Conservation (phyloP, 1,140 invertebrate species). For the Metaphire vulgaris region DNA sequence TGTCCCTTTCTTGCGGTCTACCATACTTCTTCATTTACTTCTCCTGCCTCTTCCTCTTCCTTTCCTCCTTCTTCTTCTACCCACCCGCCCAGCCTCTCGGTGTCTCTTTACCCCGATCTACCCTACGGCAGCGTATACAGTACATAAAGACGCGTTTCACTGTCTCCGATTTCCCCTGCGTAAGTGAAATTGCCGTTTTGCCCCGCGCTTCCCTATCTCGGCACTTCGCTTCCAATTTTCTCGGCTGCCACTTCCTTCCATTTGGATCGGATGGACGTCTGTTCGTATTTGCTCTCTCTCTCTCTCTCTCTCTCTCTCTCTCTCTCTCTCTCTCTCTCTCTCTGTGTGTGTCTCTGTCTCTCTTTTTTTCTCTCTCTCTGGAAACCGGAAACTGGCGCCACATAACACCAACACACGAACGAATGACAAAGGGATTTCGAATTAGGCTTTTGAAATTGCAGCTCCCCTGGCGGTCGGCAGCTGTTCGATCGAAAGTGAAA, state of each 20-base stretch:
- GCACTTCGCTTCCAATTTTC: neutral
- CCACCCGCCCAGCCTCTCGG: neutral
- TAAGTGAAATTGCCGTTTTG: too few species aligned
- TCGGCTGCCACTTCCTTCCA: neutral
- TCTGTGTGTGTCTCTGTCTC: neutral
- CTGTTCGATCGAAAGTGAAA: too few species aligned
- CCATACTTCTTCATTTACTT: neutral
- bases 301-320: neutral
- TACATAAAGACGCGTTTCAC: too few species aligned
- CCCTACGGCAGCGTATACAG: too few species aligned
- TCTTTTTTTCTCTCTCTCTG: neutral
- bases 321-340: neutral
- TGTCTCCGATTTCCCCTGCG: too few species aligned
- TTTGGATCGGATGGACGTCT: neutral
- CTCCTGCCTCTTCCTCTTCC: neutral
- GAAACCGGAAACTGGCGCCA: too few species aligned
- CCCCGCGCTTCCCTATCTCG: neutral
- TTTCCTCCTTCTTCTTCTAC: neutral
- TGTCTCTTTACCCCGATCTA: neutral
- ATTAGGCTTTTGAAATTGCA: too few species aligned
- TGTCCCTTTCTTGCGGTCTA: neutral
- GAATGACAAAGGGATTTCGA: too few species aligned
- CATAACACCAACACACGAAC: too few species aligned
- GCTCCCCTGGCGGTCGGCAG: too few species aligned
- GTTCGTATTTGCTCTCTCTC: neutral